A percentile compares a stretch with the other conserved stretches of the same genome.
Evolutionary conservation across 2,888 invertebrate species (phyloP).

Genomic region (Masnerella sp.): DNA sequence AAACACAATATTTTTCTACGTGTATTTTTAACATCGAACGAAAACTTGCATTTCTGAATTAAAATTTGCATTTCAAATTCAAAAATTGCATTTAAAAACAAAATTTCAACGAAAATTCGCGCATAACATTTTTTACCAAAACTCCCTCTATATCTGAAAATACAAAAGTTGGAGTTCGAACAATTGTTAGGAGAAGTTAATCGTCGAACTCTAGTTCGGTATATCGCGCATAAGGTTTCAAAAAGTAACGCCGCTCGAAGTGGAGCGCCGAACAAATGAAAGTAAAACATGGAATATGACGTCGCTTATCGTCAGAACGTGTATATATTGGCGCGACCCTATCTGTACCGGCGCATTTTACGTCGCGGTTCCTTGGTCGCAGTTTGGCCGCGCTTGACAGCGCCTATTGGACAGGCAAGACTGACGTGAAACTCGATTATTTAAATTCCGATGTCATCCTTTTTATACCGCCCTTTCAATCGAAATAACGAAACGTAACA

Average conservation of each 20-base stretch:
- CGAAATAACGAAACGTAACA: slow-evolving; percentile 35
- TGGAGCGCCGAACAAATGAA: slow-evolving; percentile 14
- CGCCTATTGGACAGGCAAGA: slow-evolving; percentile 29
- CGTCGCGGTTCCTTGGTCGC: slow-evolving; percentile 10
- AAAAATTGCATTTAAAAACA: too few relatives aligned
- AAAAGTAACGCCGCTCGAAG: too few relatives aligned
- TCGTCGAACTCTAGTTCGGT: too few relatives aligned
- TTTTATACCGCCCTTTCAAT: slow-evolving; percentile 31
- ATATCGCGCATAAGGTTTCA: not conserved
- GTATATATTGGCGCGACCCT: slow-evolving; percentile 18
- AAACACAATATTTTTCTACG: too few relatives aligned
- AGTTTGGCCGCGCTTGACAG: slow-evolving; percentile 20
- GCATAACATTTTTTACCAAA: too few relatives aligned
- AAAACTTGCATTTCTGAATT: too few relatives aligned
- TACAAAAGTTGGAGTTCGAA: too few relatives aligned
- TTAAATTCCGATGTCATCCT: slow-evolving; percentile 39
- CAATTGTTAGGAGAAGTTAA: too few relatives aligned
- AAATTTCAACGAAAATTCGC: too few relatives aligned
- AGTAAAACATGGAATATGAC: slow-evolving; percentile 17
- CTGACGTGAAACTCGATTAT: slow-evolving; percentile 46
- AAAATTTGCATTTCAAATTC: too few relatives aligned
- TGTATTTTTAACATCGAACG: too few relatives aligned
- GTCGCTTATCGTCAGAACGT: slow-evolving; percentile 6
- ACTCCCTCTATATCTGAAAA: too few relatives aligned
- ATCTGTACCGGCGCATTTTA: slow-evolving; percentile 11